A percentile compares a stretch with the other conserved stretches of the same genome.
Conservation (phyloP, 2,888 invertebrate genomes). For the Nephrotoma appendiculata region DNA sequence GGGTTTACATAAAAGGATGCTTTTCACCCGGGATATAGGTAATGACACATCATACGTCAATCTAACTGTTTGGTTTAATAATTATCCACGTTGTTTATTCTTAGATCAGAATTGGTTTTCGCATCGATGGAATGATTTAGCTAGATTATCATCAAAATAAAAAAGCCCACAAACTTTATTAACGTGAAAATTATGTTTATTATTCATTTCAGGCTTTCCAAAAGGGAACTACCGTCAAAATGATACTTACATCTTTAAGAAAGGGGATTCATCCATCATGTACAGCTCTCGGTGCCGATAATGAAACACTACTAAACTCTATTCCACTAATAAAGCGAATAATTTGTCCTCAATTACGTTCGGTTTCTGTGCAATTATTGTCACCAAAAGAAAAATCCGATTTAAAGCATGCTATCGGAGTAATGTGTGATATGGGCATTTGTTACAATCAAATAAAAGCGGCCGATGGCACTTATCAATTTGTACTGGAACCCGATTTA, state of each 20-base stretch:
- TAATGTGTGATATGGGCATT: slow-evolving; percentile 82
- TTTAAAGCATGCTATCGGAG: slow-evolving; percentile 53
- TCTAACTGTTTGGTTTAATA: no score
- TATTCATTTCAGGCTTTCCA: slow-evolving; percentile 37
- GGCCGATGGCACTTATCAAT: slow-evolving; percentile 59
- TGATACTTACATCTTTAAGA: slow-evolving; percentile 43
- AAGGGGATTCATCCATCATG: slow-evolving; percentile 41
- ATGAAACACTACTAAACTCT: slow-evolving; percentile 48
- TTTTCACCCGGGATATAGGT: no score
- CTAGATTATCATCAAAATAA: no score
- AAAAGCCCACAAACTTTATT: background rate
- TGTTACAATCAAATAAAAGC: slow-evolving; percentile 67
- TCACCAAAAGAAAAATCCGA: slow-evolving; percentile 35
- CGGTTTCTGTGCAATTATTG: slow-evolving; percentile 39
- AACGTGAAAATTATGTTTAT: no score
- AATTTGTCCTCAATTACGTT: slow-evolving; percentile 57
- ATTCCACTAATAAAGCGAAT: slow-evolving; percentile 56
- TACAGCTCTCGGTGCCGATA: slow-evolving; percentile 27
- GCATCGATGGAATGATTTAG: no score
- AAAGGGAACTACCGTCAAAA: slow-evolving; percentile 34
- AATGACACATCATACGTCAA: no score
- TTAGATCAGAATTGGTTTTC: no score
- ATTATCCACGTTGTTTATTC: no score
- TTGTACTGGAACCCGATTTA: slow-evolving; percentile 61
- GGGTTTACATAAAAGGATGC: no score